phyloP scores from a whole-genome alignment of 1,140 invertebrate species.

The Kradibia gibbosae region DNA sequence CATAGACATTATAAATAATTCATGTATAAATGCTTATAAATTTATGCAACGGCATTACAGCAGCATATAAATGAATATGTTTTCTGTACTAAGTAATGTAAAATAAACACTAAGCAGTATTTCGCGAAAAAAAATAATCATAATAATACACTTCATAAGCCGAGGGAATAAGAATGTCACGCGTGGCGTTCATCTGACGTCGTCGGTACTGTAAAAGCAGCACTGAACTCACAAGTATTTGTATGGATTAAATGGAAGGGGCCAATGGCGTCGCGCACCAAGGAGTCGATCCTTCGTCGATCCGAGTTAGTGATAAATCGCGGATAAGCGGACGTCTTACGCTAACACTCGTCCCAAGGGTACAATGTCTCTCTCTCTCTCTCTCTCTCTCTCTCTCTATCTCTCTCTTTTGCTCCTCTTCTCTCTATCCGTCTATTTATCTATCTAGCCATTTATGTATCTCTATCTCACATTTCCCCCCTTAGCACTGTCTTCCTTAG shows the following conservation, averaged over 20 bases:
- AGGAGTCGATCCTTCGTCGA: neutral
- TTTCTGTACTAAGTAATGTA: neutral
- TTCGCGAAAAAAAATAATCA: neutral
- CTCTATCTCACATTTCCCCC: too few species aligned
- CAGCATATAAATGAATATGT: neutral
- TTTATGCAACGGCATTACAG: neutral
- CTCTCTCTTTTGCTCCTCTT: neutral
- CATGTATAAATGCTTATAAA: neutral
- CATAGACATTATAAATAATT: neutral
- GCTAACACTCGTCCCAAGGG: neutral
- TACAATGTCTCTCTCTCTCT: too few species aligned
- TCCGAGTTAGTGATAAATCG: conserved; percentile 4
- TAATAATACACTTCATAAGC: neutral
- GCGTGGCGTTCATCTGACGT: neutral
- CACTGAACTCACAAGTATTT: neutral
- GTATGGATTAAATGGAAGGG: neutral
- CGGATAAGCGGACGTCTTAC: neutral
- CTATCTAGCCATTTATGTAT: too few species aligned
- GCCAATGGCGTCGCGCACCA: neutral
- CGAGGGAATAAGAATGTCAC: neutral
- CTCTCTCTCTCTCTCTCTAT: too few species aligned
- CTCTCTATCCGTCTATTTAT: neutral
- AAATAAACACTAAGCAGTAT: neutral
- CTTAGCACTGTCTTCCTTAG: neutral
- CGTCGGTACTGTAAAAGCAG: neutral